These are phyloP conservation scores for Lamprologus lemairii DNA, from an alignment of 2,113 vertebrate genomes.

Conservation along the genomic window DNA sequence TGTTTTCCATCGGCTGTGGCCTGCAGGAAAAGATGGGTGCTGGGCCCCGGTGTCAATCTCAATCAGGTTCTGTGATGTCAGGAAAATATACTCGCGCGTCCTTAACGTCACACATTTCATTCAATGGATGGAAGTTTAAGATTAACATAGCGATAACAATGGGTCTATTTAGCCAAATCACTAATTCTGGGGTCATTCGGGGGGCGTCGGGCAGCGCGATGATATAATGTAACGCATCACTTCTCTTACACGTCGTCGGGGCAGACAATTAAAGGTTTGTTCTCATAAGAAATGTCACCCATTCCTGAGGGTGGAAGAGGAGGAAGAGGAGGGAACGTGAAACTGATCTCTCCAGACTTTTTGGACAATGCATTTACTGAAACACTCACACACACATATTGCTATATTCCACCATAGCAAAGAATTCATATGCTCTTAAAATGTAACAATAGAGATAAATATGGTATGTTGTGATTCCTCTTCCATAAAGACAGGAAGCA, in stretches of 20 bases:
- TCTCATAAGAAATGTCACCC: conserved; percentile 57
- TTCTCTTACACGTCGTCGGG: conserved; percentile 58
- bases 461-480: conserved; percentile 24
- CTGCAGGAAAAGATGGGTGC: background rate
- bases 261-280: conserved; percentile 69
- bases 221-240: conserved; percentile 66
- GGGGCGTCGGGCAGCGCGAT: conserved; percentile 53
- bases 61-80: conserved; percentile 15
- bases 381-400: background rate
- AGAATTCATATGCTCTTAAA: conserved; percentile 25
- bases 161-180: conserved; percentile 49
- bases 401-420: background rate
- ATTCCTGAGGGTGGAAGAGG: conserved; percentile 38
- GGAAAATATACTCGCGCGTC: conserved; percentile 9
- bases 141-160: conserved; percentile 51
- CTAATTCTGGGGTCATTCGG: conserved; percentile 48
- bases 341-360: conserved; percentile 35
- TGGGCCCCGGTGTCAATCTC: background rate
- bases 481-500: conserved; percentile 46
- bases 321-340: conserved; percentile 35
- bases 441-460: conserved; percentile 32
- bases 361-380: conserved; percentile 31
- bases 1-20: conserved; percentile 26
- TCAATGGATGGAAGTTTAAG: conserved; percentile 37
- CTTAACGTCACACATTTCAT: conserved; percentile 28